Evolutionary conservation across 2,797 vertebrate genomes (phyloP).

Genomic region (Anniella stebbinsi): DNA sequence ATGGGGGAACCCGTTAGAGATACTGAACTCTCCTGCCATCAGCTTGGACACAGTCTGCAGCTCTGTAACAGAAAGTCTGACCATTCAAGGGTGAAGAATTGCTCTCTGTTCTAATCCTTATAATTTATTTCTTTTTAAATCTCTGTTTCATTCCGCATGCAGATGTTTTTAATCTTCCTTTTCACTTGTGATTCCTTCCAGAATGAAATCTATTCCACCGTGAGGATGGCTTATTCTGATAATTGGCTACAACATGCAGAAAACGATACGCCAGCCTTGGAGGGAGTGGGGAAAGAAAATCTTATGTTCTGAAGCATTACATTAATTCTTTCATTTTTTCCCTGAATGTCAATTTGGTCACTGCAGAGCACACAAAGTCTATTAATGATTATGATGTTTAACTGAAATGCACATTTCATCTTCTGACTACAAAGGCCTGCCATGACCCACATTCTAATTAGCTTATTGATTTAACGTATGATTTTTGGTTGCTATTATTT

Average conservation of each 20-base stretch:
- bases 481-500: background rate
- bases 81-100: background rate
- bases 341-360: conserved; percentile 14
- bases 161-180: background rate
- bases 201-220: background rate
- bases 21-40: background rate
- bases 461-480: background rate
- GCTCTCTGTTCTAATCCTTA: background rate
- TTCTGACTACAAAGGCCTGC: background rate
- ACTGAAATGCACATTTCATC: background rate
- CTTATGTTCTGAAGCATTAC: background rate
- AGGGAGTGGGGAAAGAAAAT: background rate
- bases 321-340: background rate
- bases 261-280: background rate
- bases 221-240: background rate
- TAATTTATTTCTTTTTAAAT: background rate
- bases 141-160: background rate
- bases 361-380: background rate
- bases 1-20: background rate
- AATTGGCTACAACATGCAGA: conserved; percentile 4
- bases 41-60: background rate
- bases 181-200: background rate
- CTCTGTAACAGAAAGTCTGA: background rate
- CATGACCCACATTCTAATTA: background rate
- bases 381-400: conserved; percentile 11